Evolutionary conservation across 2,888 invertebrate species (phyloP), one percentile per base, ranked within the genome.

Genomic region (Fragum sueziense): DNA sequence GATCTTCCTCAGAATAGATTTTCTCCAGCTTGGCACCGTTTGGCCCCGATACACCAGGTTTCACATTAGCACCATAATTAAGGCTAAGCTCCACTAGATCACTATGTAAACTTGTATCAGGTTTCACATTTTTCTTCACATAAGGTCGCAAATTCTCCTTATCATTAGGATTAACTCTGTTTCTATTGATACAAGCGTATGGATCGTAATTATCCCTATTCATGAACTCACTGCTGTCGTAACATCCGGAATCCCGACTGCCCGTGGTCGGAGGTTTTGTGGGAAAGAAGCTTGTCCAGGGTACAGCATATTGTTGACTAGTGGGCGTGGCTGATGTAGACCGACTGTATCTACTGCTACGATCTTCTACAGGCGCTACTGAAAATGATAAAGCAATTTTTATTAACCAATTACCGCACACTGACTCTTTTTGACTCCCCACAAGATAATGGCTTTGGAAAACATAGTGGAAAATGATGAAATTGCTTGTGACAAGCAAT

Each of bases 211-310:
- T 65, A 27, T 89, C 90, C 59, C 85, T 82, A 62, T 87, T 87
- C 77, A 85, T 86, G 22, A 84, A 88, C 73, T 93, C 93, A 82
- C 88, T 90, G 76, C 92, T 91, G 77, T 91, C 91, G 80, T 91
- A 92, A 76, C 92, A 92, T 7, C 93, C 93, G 9, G 92, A 92
- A 79, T 92, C 92, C 69, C 91, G 82, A 95, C 90, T 88, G 27
- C 86, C 87, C 22, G 77, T 73, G n/a, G 76, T 74, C 11, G 81
- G 79, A 76, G 81, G 81, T 61, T 71, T 76, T 82, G 85, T 71
- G 71, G 86, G 74, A 82, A 84, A 71, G 79, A 86, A 70, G 79
- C 85, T 81, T 3, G 83, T 81, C 83, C 82, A 80, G 57, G 83
- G 76, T 54, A 81, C 78, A 54, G 79, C 81, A 65, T 83, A 79